A percentile compares a stretch with the other conserved stretches of the same genome.
Evolutionary conservation across 1,140 invertebrate species (phyloP).

Genomic region (Oscheius sp.): DNA sequence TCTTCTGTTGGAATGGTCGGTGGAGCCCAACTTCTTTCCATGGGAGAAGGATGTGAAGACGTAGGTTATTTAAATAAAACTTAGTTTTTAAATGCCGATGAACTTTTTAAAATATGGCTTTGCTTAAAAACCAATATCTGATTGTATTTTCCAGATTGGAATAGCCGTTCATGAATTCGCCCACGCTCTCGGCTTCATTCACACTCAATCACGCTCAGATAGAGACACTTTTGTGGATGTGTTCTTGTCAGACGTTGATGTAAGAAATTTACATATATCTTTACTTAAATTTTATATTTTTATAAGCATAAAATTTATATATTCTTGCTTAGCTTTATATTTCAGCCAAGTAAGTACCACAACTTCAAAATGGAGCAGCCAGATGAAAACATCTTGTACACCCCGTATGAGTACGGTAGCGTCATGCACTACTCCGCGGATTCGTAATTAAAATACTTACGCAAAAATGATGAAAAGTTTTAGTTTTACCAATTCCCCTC

Average conservation of each 20-base stretch:
- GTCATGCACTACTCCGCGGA: slow-evolving; percentile 14
- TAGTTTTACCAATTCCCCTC: slow-evolving; percentile 4
- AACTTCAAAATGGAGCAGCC: slow-evolving; percentile 4
- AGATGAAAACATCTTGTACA: not conserved
- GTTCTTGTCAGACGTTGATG: slow-evolving; percentile 5
- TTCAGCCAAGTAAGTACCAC: not conserved
- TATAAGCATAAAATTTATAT: too few relatives aligned
- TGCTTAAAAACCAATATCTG: too few relatives aligned
- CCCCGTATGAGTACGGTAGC: slow-evolving; percentile 17
- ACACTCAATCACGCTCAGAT: slow-evolving; percentile 23
- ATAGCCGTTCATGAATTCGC: not conserved
- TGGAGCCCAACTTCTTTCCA: slow-evolving; percentile 28
- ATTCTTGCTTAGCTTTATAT: too few relatives aligned
- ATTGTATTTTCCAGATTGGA: too few relatives aligned
- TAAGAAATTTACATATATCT: too few relatives aligned
- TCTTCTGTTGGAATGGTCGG: slow-evolving; percentile 24
- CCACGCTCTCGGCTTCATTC: slow-evolving; percentile 12
- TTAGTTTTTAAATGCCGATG: too few relatives aligned
- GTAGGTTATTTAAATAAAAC: too few relatives aligned
- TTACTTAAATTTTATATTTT: too few relatives aligned
- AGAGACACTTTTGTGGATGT: slow-evolving; percentile 11
- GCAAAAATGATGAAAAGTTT: not conserved
- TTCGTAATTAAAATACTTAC: not conserved
- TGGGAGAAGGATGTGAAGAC: slow-evolving; percentile 29
- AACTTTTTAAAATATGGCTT: too few relatives aligned